These are phyloP conservation scores for Nomada ruficornis DNA, from an alignment of 2,888 invertebrate species.

Conservation along the genomic window DNA sequence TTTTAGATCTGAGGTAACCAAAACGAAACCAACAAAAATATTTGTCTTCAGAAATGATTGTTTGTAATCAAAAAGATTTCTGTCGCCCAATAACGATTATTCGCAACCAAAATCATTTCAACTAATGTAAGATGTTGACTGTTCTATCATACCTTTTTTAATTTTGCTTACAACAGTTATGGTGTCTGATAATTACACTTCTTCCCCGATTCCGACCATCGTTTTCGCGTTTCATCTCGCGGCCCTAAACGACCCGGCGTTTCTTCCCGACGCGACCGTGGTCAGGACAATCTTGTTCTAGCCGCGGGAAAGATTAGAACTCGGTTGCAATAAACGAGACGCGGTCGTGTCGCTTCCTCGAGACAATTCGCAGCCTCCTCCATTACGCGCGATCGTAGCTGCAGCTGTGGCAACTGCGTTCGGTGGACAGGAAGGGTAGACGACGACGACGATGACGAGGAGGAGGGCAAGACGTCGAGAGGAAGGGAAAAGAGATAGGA, in stretches of 20 bases:
- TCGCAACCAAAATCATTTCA: too few relatives aligned
- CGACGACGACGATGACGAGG: constrained; percentile 25
- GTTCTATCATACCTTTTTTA: too few relatives aligned
- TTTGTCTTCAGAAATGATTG: too few relatives aligned
- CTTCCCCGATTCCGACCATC: constrained; percentile 29
- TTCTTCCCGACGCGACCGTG: constrained; percentile 44
- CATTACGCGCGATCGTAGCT: constrained; percentile 63
- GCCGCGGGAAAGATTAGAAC: constrained; percentile 66
- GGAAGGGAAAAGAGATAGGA: constrained; percentile 46
- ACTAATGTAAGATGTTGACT: too few relatives aligned
- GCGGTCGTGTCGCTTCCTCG: constrained; percentile 50
- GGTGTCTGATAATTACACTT: constrained; percentile 27
- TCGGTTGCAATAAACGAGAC: constrained; percentile 64
- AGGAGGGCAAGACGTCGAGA: constrained; percentile 11
- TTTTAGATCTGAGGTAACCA: too few relatives aligned
- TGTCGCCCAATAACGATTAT: too few relatives aligned
- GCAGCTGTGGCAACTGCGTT: constrained; percentile 21
- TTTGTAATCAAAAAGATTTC: too few relatives aligned
- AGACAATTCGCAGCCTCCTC: constrained; percentile 64
- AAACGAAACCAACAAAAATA: too few relatives aligned
- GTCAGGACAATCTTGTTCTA: constrained; percentile 61
- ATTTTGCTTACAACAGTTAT: too few relatives aligned
- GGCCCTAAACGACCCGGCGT: constrained; percentile 32
- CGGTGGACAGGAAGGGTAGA: constrained; percentile 32
- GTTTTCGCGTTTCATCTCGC: constrained; percentile 43